Percentiles rank a stretch among this genome's conserved stretches.
These are phyloP conservation scores for Sycophaga agraensis DNA, from an alignment of 1,140 invertebrate species.

Conservation along the genomic window DNA sequence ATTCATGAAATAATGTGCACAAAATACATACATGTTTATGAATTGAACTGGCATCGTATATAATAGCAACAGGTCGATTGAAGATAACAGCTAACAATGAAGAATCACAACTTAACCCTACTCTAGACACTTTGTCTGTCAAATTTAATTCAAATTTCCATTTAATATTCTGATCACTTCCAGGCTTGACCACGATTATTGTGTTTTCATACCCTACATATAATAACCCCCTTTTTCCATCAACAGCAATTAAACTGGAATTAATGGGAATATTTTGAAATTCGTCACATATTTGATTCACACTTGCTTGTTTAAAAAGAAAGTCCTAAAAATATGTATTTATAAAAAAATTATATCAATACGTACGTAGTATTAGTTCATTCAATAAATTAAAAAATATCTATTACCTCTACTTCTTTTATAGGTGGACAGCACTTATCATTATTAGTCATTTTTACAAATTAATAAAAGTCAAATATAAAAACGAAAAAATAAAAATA, in stretches of 20 bases:
- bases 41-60: slow-evolving; percentile 46
- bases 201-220: slow-evolving; percentile 47
- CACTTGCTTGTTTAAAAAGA: slow-evolving; percentile 45
- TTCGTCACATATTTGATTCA: slow-evolving; percentile 41
- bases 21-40: slow-evolving; percentile 38
- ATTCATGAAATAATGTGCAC: background rate
- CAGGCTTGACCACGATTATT: slow-evolving; percentile 44
- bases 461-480: slow-evolving; percentile 1
- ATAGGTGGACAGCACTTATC: slow-evolving; percentile 32
- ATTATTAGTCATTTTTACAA: slow-evolving; percentile 14
- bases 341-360: background rate
- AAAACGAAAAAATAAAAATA: slow-evolving; percentile 4
- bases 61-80: slow-evolving; percentile 36
- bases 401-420: slow-evolving; percentile 44
- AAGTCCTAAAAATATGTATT: slow-evolving; percentile 46
- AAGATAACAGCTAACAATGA: slow-evolving; percentile 46
- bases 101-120: slow-evolving; percentile 51
- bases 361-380: background rate
- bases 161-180: slow-evolving; percentile 35
- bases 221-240: slow-evolving; percentile 48
- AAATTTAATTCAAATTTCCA: slow-evolving; percentile 46
- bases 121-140: slow-evolving; percentile 35
- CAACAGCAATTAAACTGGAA: slow-evolving; percentile 44
- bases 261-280: slow-evolving; percentile 35
- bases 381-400: background rate